Evolutionary conservation across 2,113 vertebrate species (phyloP).

Genomic region (Cranoglanis bouderius): DNA sequence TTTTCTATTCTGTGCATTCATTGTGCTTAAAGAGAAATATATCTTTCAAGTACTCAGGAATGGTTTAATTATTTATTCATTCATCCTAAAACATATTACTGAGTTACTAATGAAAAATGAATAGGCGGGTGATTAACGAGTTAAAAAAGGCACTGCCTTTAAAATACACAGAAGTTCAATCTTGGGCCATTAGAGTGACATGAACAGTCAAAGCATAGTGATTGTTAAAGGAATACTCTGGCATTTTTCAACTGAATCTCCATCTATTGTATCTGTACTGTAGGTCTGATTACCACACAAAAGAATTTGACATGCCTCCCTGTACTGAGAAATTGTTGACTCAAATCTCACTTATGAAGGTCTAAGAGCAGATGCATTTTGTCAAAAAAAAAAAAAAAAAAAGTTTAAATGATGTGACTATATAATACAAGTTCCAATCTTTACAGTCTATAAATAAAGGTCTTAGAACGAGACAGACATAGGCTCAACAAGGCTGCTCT

Average conservation of each 20-base stretch:
- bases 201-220: not conserved
- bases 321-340: not conserved
- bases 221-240: not conserved
- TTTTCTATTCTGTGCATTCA: not conserved
- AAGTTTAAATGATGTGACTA: not conserved
- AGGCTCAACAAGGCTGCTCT: too few species aligned
- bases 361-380: not conserved
- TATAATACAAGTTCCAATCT: not conserved
- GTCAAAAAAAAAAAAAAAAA: not conserved
- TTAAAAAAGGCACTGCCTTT: not conserved
- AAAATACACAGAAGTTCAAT: not conserved
- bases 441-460: not conserved
- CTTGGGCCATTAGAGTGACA: not conserved
- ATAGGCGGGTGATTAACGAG: not conserved
- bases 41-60: not conserved
- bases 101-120: not conserved
- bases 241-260: not conserved
- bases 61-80: not conserved
- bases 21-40: not conserved
- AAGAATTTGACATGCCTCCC: not conserved
- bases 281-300: not conserved
- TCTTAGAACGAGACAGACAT: too few species aligned
- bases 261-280: not conserved
- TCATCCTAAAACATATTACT: not conserved
- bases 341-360: not conserved